Base-by-base conservation (phyloP, 1,140 invertebrate genomes). In the Pogonomyrmex barbatus region DNA sequence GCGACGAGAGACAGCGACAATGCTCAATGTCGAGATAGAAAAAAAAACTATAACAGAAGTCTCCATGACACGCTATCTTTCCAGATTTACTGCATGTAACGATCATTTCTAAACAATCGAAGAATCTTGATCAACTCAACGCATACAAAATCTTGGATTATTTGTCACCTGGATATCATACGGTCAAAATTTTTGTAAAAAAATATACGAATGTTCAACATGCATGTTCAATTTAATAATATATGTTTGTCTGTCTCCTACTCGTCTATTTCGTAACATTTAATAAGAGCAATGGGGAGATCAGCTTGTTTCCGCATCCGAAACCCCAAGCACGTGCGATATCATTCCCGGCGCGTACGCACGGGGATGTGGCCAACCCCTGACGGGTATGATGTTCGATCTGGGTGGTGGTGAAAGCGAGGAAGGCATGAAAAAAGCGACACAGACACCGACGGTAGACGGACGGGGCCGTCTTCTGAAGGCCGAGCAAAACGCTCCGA, bases 401-500 rank as follows among this genome's bases (percentile, higher is more conserved):
- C 68, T 83, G 24, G 24, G 24, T 50, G 65, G 42, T 45, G 14
- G 45, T 33, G 36, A 63, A 36, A n/a, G 39, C 70, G 62, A 52
- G 68, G 56, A 76, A 42, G 54, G 50, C 24, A 81, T 65, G 52
- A 54, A 83, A 58, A 87, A 89, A 60, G 45, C 24, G 52, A 63
- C 42, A 33, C 14, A 60, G 52, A 82, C 52, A 62, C 73, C 60
- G 67, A 60, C 56, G 39, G 24, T n/a, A 68, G 63, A 81, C 63
- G 70, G 24, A 88, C 54, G 47, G 12, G 47, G 47, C 79, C 68
- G 88, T 87, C 89, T 89, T 58, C 73, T 87, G 85, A 90, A 77
- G 89, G 76, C 58, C 88, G 70, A 86, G 71, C 89, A 88, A 86
- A 88, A 87, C 88, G 86, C 67, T 89, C 47, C 58, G 42, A 67